phyloP scores from a whole-genome alignment of 2,888 invertebrate species.

The Neocrepidodera transversa region DNA sequence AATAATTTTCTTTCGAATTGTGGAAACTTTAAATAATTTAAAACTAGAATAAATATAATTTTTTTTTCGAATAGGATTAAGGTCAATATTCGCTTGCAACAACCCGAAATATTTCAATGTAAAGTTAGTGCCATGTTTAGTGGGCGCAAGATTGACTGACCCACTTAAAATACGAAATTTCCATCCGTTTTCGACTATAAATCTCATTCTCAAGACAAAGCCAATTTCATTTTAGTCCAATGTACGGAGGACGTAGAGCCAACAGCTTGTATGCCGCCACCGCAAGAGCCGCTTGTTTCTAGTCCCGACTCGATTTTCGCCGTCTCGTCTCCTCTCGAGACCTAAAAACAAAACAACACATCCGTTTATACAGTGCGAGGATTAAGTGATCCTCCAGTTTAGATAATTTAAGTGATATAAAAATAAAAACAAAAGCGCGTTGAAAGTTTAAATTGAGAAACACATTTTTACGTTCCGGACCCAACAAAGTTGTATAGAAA shows the following conservation, averaged over 20 bases:
- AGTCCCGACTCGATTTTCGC: slow-evolving; percentile 1
- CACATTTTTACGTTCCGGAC: too few relatives aligned
- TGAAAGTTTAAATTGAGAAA: too few relatives aligned
- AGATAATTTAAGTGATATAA: too few relatives aligned
- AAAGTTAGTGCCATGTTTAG: slow-evolving; percentile 27
- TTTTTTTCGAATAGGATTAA: slow-evolving; percentile 17
- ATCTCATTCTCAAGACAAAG: slow-evolving; percentile 29
- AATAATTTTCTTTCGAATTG: slow-evolving; percentile 4
- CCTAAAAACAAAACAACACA: neutral
- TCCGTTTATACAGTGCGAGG: neutral
- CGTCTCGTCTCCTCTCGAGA: neutral
- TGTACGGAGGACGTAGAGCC: slow-evolving; percentile 4
- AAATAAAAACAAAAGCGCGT: too few relatives aligned
- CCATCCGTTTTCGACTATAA: slow-evolving; percentile 25
- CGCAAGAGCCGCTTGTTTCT: slow-evolving; percentile 18
- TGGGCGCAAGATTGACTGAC: slow-evolving; percentile 28
- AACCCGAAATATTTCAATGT: slow-evolving; percentile 29
- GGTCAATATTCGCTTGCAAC: slow-evolving; percentile 6
- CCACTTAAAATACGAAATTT: slow-evolving; percentile 30
- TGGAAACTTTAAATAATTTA: too few relatives aligned
- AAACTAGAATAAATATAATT: too few relatives aligned
- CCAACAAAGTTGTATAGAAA: too few relatives aligned
- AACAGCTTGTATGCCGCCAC: slow-evolving; percentile 16
- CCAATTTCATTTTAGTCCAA: slow-evolving; percentile 26
- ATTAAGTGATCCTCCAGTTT: too few relatives aligned